These are phyloP conservation scores for Camelus bactrianus DNA, from an alignment of 2,113 vertebrate genomes.

Conservation along the genomic window DNA sequence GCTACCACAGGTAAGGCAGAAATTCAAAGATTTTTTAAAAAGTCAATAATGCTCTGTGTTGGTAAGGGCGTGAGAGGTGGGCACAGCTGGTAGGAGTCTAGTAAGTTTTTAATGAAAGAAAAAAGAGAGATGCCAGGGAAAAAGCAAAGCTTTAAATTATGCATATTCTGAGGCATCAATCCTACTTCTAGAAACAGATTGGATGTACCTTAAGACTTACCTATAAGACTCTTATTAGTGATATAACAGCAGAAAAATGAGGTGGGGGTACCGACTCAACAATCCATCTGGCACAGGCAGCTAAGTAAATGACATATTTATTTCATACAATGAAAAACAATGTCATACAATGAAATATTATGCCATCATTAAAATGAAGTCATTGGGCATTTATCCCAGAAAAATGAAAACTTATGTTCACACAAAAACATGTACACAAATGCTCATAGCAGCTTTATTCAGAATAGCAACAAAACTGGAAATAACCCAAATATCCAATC, in stretches of 20 bases:
- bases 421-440: background rate
- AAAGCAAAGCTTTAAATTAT: background rate
- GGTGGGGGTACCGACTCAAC: background rate
- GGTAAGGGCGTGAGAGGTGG: slow-evolving; percentile 15
- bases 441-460: slow-evolving; percentile 9
- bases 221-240: background rate
- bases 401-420: slow-evolving; percentile 46
- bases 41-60: background rate
- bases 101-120: background rate
- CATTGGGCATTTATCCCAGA: slow-evolving; percentile 25
- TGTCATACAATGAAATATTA: slow-evolving; percentile 33
- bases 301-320: slow-evolving; percentile 30
- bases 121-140: background rate
- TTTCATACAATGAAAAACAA: slow-evolving; percentile 39
- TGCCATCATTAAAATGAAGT: slow-evolving; percentile 32
- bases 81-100: background rate
- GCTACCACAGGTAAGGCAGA: background rate
- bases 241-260: background rate
- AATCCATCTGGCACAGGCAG: background rate
- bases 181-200: background rate
- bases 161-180: background rate
- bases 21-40: background rate
- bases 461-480: background rate
- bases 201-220: background rate
- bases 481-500: slow-evolving; percentile 15